Conservation (phyloP, 2,888 invertebrate genomes). For the Pyrochroa serraticornis region DNA sequence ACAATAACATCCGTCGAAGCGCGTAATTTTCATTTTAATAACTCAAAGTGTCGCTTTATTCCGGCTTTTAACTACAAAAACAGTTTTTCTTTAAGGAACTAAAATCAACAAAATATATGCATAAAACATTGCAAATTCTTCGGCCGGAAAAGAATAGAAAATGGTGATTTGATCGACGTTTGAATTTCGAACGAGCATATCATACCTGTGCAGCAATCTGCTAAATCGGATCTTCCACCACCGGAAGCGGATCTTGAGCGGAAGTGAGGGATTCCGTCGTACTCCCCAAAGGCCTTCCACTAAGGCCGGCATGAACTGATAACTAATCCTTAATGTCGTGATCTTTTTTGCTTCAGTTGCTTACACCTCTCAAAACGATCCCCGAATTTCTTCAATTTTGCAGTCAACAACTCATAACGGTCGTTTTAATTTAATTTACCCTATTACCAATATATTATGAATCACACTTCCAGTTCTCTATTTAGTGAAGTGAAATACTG, state of each 20-base stretch:
- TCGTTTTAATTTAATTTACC: too few species aligned
- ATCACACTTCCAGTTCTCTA: too few species aligned
- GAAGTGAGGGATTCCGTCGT: conserved; percentile 15
- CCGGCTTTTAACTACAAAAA: not conserved
- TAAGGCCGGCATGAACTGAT: conserved; percentile 14
- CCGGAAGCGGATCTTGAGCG: conserved; percentile 19
- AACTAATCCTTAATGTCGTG: conserved; percentile 21
- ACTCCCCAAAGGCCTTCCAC: conserved; percentile 21
- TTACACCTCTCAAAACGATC: conserved; percentile 10
- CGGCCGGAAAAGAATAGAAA: not conserved
- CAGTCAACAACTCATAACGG: too few species aligned
- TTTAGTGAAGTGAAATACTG: too few species aligned
- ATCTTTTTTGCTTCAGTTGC: conserved; percentile 5
- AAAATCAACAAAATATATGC: not conserved
- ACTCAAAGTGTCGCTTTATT: not conserved
- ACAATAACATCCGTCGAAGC: not conserved
- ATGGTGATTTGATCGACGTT: not conserved
- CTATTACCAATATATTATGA: too few species aligned
- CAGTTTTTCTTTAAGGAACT: not conserved
- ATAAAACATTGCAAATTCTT: conserved; percentile 9
- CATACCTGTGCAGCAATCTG: conserved; percentile 15
- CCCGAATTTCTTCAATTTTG: too few species aligned
- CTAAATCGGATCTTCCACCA: conserved; percentile 18
- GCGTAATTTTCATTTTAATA: conserved; percentile 12
- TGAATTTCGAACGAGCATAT: not conserved